These are phyloP conservation scores for Craterocephalus amniculus DNA, from an alignment of 2,797 vertebrate genomes.

Conservation along the genomic window DNA sequence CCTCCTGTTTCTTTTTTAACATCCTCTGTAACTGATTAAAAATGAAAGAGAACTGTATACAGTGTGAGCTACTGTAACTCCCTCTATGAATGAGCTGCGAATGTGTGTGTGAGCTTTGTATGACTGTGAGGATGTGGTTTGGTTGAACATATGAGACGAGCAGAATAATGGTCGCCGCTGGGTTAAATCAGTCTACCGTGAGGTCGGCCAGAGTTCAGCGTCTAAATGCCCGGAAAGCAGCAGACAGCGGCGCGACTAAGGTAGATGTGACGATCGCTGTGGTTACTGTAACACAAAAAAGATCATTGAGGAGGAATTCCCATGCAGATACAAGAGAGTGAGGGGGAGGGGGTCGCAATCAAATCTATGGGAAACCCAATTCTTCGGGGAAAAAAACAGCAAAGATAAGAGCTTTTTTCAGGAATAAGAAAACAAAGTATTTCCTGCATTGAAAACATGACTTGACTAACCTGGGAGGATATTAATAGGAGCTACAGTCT, in stretches of 20 bases:
- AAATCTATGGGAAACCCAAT: slow-evolving; percentile 60
- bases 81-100: slow-evolving; percentile 61
- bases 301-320: slow-evolving; percentile 45
- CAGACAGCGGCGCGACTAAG: slow-evolving; percentile 42
- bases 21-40: slow-evolving; percentile 61
- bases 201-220: slow-evolving; percentile 75
- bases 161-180: slow-evolving; percentile 58
- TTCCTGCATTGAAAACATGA: slow-evolving; percentile 37
- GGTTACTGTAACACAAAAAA: slow-evolving; percentile 49
- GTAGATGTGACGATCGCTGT: slow-evolving; percentile 35
- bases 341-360: slow-evolving; percentile 46
- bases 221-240: slow-evolving; percentile 39
- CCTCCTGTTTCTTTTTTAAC: slow-evolving; percentile 23
- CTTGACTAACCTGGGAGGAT: slow-evolving; percentile 29
- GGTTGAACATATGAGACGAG: slow-evolving; percentile 49
- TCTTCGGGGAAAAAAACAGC: slow-evolving; percentile 64
- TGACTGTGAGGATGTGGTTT: slow-evolving; percentile 12
- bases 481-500: slow-evolving; percentile 11
- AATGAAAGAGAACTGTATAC: slow-evolving; percentile 76
- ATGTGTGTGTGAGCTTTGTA: slow-evolving; percentile 16
- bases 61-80: slow-evolving; percentile 56
- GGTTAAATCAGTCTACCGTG: slow-evolving; percentile 70
- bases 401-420: slow-evolving; percentile 30
- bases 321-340: slow-evolving; percentile 30
- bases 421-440: slow-evolving; percentile 46